phyloP scores from a whole-genome alignment of 2,113 vertebrate genomes.

The Stictonetta naevosa region DNA sequence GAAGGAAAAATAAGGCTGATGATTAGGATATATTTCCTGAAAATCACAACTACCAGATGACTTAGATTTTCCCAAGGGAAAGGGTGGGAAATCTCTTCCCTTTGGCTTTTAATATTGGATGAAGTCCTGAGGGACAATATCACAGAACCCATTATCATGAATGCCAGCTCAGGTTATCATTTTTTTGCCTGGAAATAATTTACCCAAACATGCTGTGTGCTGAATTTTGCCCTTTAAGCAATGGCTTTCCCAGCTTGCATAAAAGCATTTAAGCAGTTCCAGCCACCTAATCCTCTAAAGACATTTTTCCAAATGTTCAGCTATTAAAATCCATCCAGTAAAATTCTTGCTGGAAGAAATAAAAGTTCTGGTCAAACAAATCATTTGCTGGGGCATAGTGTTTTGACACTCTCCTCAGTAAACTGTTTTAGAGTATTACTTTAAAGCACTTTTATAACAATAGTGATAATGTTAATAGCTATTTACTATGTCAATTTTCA shows the following conservation, averaged over 20 bases:
- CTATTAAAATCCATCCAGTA: not conserved
- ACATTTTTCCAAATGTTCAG: not conserved
- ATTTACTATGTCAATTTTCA: not conserved
- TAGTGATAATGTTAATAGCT: not conserved
- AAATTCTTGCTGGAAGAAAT: conserved; percentile 17
- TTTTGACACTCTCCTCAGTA: not conserved
- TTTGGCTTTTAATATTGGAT: not conserved
- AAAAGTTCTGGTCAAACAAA: not conserved
- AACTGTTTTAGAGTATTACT: not conserved
- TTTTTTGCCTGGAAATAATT: not conserved
- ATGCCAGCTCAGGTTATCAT: not conserved
- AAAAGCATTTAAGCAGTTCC: not conserved
- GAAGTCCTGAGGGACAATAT: not conserved
- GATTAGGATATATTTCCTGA: conserved; percentile 43
- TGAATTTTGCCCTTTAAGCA: not conserved
- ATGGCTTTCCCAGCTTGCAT: not conserved
- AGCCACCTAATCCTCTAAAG: not conserved
- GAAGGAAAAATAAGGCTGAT: conserved; percentile 17
- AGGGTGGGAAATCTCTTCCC: conserved; percentile 56
- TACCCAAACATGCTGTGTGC: not conserved
- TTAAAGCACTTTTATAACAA: not conserved
- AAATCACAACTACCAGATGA: not conserved
- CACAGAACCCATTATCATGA: not conserved
- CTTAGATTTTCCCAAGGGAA: conserved; percentile 46
- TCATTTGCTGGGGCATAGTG: not conserved